Evolutionary conservation across 1,140 invertebrate species (phyloP).

Genomic region (Uloborus diversus): DNA sequence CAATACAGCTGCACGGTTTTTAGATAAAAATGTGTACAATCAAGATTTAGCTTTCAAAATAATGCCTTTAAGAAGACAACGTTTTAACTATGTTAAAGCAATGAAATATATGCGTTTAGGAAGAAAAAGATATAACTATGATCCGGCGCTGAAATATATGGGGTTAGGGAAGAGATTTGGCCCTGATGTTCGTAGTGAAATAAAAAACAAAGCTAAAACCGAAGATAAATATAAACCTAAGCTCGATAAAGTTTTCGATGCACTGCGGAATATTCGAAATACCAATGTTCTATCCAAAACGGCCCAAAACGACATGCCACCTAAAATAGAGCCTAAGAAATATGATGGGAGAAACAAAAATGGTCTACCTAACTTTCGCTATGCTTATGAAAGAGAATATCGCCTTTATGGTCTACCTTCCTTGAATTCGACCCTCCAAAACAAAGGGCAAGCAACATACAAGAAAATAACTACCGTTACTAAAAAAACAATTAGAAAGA

Average conservation of each 20-base stretch:
- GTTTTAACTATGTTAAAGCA: background rate
- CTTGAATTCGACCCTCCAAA: too few species aligned
- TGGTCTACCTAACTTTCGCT: too few species aligned
- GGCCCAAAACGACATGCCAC: background rate
- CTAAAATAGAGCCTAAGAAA: background rate
- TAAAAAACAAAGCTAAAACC: background rate
- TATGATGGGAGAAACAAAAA: background rate
- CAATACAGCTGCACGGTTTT: too few species aligned
- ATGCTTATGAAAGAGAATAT: too few species aligned
- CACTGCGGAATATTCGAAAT: background rate
- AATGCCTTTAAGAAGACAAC: constrained; percentile 21
- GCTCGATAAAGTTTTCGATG: background rate
- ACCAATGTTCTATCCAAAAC: background rate
- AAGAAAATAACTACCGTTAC: too few species aligned
- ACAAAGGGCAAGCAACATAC: too few species aligned
- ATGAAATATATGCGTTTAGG: background rate
- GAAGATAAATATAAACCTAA: background rate
- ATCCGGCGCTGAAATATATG: constrained; percentile 16
- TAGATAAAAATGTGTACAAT: too few species aligned
- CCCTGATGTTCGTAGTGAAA: background rate
- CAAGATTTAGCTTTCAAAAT: constrained; percentile 9
- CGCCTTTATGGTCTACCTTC: too few species aligned
- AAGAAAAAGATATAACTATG: background rate
- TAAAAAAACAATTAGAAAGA: too few species aligned
- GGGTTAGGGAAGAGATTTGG: background rate